phyloP scores from a whole-genome alignment of 2,797 vertebrate species.

The Hoplostethus mediterraneus region DNA sequence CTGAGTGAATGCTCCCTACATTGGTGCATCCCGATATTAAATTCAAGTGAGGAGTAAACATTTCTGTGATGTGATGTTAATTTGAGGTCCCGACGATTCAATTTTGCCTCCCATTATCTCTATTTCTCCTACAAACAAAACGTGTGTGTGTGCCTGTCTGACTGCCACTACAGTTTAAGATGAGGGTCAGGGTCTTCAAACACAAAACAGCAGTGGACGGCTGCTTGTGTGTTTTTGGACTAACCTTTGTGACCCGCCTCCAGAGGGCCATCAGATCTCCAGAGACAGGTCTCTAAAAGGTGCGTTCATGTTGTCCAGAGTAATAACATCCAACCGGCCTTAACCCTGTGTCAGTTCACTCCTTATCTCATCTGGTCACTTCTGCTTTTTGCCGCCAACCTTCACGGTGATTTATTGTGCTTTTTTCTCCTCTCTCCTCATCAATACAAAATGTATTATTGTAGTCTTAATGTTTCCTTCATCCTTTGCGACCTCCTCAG shows the following conservation, averaged over 20 bases:
- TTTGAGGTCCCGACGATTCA: no score
- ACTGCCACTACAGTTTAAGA: conserved; percentile 7
- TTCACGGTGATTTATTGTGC: conserved; percentile 27
- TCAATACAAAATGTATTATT: conserved; percentile 45
- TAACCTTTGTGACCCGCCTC: conserved; percentile 22
- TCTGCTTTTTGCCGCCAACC: conserved; percentile 16
- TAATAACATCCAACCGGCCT: neutral
- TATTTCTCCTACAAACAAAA: neutral
- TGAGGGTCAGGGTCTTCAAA: conserved; percentile 20
- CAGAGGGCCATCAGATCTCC: neutral
- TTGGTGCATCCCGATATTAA: no score
- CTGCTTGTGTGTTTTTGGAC: conserved; percentile 23
- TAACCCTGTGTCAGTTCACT: conserved; percentile 4
- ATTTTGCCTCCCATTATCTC: neutral
- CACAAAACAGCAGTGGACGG: neutral
- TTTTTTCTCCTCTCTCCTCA: conserved; percentile 12
- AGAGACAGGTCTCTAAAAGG: neutral
- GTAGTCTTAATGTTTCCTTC: conserved; percentile 14
- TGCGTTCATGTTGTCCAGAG: neutral
- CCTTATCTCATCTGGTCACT: conserved; percentile 26
- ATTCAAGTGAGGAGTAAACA: neutral
- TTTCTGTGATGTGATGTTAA: neutral
- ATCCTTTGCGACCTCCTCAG: conserved; percentile 38
- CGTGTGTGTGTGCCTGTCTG: neutral
- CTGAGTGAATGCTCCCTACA: no score